A percentile compares a stretch with the other conserved stretches of the same genome.
Evolutionary conservation across 2,113 vertebrate genomes (phyloP).

Genomic region (Gadus macrocephalus): DNA sequence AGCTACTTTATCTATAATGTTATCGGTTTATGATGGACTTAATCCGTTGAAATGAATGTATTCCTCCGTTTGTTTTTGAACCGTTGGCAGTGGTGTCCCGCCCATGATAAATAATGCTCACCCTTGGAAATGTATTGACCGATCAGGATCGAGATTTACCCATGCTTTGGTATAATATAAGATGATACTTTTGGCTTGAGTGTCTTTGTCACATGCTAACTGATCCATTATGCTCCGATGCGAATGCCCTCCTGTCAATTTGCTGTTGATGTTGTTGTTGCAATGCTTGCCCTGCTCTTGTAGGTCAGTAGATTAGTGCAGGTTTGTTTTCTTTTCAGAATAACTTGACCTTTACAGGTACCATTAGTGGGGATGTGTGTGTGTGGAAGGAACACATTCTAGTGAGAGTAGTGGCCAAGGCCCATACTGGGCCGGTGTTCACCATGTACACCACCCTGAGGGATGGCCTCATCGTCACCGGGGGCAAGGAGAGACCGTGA

Average conservation of each 20-base stretch:
- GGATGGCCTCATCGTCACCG: slow-evolving; percentile 95
- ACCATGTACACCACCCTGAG: slow-evolving; percentile 97
- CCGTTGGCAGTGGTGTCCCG: no score
- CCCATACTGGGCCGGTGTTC: slow-evolving; percentile 96
- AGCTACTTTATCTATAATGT: no score
- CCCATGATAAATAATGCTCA: no score
- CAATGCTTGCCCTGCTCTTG: slow-evolving; percentile 63
- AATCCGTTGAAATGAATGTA: no score
- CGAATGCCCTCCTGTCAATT: slow-evolving; percentile 2
- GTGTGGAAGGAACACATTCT: slow-evolving; percentile 97
- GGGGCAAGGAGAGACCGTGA: slow-evolving; percentile 98
- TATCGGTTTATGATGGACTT: no score
- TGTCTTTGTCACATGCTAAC: no score
- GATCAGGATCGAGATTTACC: no score
- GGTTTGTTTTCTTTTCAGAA: slow-evolving; percentile 93
- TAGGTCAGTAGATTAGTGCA: slow-evolving; percentile 82
- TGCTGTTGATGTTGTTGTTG: slow-evolving; percentile 56
- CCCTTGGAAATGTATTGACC: no score
- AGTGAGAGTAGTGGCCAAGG: slow-evolving; percentile 95
- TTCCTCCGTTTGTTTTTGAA: no score
- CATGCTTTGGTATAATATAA: no score
- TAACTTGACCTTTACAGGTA: slow-evolving; percentile 99
- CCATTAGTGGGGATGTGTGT: slow-evolving; percentile 99
- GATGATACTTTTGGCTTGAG: no score
- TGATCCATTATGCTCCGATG: no score